These are phyloP conservation scores for Sipha flava DNA, from an alignment of 1,140 invertebrate genomes.

Conservation along the genomic window DNA sequence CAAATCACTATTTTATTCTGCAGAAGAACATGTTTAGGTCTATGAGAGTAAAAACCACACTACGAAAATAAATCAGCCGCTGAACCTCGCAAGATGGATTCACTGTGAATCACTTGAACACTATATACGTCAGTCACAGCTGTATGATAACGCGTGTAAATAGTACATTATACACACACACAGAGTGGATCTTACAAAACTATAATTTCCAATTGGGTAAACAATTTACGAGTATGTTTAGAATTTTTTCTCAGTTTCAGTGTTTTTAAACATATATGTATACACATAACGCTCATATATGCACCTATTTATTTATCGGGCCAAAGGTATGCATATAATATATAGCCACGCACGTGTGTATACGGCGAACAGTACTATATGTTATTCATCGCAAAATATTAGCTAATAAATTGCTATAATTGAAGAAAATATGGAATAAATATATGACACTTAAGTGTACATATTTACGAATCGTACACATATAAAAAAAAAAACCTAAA, in stretches of 20 bases:
- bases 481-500: not conserved
- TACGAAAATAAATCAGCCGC: not conserved
- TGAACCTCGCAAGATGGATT: not conserved
- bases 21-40: not conserved
- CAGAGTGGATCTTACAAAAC: not conserved
- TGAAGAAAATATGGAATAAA: no score
- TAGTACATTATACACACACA: no score
- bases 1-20: not conserved
- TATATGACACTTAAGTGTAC: no score
- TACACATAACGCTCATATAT: not conserved
- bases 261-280: not conserved
- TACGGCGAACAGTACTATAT: no score
- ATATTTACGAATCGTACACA: no score
- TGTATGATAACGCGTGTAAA: not conserved
- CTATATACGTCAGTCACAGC: not conserved
- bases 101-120: not conserved
- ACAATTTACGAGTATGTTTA: not conserved
- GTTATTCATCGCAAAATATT: no score
- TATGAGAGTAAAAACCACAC: not conserved
- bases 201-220: not conserved
- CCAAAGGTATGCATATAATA: not conserved
- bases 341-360: no score
- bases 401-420: no score
- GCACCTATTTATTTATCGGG: not conserved
- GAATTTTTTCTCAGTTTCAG: not conserved